Percentiles rank a stretch among this genome's conserved stretches.
Evolutionary conservation across 2,888 invertebrate species (phyloP).

Genomic region (Rhabditoides inermis): DNA sequence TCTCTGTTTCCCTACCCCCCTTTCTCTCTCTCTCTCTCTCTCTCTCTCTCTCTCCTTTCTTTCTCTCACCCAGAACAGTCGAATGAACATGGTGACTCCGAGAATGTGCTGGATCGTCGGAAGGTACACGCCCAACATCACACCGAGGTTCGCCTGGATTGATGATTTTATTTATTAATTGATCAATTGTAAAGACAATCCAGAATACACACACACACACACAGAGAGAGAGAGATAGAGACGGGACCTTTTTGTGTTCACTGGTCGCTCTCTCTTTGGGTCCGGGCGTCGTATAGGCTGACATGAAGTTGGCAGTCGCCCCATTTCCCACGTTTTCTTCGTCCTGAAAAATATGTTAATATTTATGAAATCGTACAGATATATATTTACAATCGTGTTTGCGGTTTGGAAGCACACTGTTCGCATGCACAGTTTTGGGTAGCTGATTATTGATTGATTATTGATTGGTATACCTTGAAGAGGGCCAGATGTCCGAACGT

Average conservation of each 20-base stretch:
- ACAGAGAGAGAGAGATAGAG: background rate
- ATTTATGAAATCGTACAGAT: background rate
- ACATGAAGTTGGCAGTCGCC: constrained; percentile 39
- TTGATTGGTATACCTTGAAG: too few species aligned
- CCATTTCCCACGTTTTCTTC: constrained; percentile 14
- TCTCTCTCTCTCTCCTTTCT: background rate
- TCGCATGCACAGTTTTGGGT: constrained; percentile 24
- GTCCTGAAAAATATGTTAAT: constrained; percentile 6
- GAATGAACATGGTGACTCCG: constrained; percentile 96
- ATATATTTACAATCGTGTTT: too few species aligned
- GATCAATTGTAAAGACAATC: constrained; percentile 1
- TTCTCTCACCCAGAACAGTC: constrained; percentile 79
- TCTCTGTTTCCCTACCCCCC: constrained; percentile 95
- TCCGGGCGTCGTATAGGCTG: constrained; percentile 49
- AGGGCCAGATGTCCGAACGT: constrained; percentile 46
- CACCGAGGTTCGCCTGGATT: constrained; percentile 78
- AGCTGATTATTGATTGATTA: too few species aligned
- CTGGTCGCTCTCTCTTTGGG: constrained; percentile 45
- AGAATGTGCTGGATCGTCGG: constrained; percentile 99
- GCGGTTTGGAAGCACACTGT: constrained; percentile 1
- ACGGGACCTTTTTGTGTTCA: constrained; percentile 44
- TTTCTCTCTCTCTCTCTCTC: background rate
- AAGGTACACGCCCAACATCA: constrained; percentile 90
- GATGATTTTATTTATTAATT: too few species aligned
- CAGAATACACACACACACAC: background rate